Evolutionary conservation across 2,888 invertebrate species (phyloP), one percentile per base, ranked within the genome.

Genomic region (Hydrotaea diabolus): DNA sequence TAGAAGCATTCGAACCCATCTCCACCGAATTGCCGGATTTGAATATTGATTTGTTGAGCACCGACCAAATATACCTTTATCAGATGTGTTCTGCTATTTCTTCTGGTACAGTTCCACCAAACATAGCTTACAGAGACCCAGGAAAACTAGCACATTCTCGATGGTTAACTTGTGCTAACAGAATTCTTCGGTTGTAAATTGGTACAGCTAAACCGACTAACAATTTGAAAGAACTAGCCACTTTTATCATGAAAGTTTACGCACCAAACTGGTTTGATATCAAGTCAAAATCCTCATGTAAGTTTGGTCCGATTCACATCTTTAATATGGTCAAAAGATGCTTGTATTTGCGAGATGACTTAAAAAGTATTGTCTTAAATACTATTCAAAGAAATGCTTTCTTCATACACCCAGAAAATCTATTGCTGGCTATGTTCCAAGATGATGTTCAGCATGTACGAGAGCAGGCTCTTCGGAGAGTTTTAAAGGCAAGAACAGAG

Each of bases 191-290:
- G 2, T 73, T 80, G 31, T 76, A 80, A 55, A 76, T 80, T 76
- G 77, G 76, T 53, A 80, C 53, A 19, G 39, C 74, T 62, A 83
- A 83, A 26, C 77, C 76, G 62, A 31, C 83, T 2, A 13, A 71
- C 49, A 69, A 46, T 31, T 53, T 83, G 17, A 80, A 83, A 53
- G 69, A 82, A 73, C 78, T 82, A 62, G 75, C 73, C 13, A 26
- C 53, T 72, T 55, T 72, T 31, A 53, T 66, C 71, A 49, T 78
- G 8, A 69, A 74, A 79, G 59, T 75, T n/a, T 73, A 79, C 49
- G 79, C 31, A 13, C 66, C 69, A 69, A 55, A 55, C 13, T 85
- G 85, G 82, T 85, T 85, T 62, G 46, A 72, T 17, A 78, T 82
- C 21, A 79, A 82, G 53, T 64, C 49, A 46, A 84, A 75, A 53